Evolutionary conservation across 2,888 invertebrate species (phyloP), one percentile per base, ranked within the genome.

Genomic region (Orchesella flavescens): DNA sequence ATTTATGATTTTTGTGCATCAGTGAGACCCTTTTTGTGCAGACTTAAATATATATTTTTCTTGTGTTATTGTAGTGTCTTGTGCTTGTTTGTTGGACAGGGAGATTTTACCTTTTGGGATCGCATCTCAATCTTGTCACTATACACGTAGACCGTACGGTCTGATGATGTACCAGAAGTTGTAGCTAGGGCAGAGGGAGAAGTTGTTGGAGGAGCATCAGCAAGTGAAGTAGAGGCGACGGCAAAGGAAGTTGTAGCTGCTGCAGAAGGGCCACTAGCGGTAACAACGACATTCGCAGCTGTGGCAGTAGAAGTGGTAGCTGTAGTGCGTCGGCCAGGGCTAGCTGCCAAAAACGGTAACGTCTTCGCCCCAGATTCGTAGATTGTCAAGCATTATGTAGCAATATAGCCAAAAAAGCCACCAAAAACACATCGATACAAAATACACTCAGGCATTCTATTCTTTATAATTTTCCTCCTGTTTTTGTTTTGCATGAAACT

Each of bases 81-180:
- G 34, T 34, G 34, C 34, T 55, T 69, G 68, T 69, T 77, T 23
- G 55, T 57, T 74, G 82, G 75, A 75, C 55, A 83, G 85, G 85
- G 84, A 83, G 74, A 84, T 86, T 87, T 91, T 91, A 91, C 91
- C 91, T 88, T 86, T 83, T 91, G 91, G 89, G 90, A 90, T 89
- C 91, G 90, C 87, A 91, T 91, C 91, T 91, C 90, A 89, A 91
- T 91, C 91, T 91, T 91, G 90, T 91, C 91, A 89, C 90, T 90
- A 89, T 91, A 91, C 89, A 91, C 90, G 89, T 91, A 91, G 90
- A 91, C 91, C 90, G 91, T 91, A 89, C 91, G 91, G 89, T 91
- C 91, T 66, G 87, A 83, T 74, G 86, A 85, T 82, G 86, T 78
- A 85, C 86, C 85, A 84, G 88, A 86, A 78, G 86, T 76, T 73